Percentiles rank a stretch among this genome's conserved stretches.
phyloP scores from a whole-genome alignment of 1,140 invertebrate genomes.

The Formica exsecta region DNA sequence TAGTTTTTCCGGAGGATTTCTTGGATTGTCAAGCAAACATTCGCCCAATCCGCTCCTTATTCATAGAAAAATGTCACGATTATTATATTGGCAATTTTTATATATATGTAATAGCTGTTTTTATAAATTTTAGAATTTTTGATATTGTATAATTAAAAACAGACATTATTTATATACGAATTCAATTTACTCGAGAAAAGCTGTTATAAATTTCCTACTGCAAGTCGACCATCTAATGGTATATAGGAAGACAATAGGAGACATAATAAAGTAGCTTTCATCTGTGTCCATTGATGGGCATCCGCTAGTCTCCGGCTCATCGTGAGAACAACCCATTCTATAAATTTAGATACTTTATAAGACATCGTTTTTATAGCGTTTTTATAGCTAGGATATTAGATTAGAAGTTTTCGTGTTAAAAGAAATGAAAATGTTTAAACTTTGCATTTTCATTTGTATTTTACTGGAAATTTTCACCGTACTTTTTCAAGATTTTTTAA shows the following conservation, averaged over 20 bases:
- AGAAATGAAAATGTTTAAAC: background rate
- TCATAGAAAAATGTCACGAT: background rate
- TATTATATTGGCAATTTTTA: background rate
- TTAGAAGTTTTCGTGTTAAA: background rate
- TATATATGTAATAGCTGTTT: conserved; percentile 12
- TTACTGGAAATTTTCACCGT: background rate
- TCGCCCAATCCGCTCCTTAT: conserved; percentile 89
- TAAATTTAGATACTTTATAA: background rate
- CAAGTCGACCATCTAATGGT: conserved; percentile 90
- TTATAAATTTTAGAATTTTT: background rate
- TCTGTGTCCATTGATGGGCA: conserved; percentile 83
- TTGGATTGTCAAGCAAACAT: conserved; percentile 89
- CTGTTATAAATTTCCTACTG: conserved; percentile 88
- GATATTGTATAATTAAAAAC: conserved; percentile 34
- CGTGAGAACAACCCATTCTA: conserved; percentile 89
- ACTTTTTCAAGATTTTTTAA: background rate
- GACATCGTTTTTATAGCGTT: conserved; percentile 15
- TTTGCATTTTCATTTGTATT: background rate
- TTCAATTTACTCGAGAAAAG: conserved; percentile 89
- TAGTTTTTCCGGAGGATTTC: conserved; percentile 84
- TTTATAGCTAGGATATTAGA: background rate
- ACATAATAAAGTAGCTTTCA: conserved; percentile 88
- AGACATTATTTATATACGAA: conserved; percentile 28
- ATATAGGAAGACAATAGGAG: conserved; percentile 88
- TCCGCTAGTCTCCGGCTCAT: conserved; percentile 85